Evolutionary conservation across 1,140 invertebrate species (phyloP), one percentile per base, ranked within the genome.

Genomic region (Heliconius hewitsoni): DNA sequence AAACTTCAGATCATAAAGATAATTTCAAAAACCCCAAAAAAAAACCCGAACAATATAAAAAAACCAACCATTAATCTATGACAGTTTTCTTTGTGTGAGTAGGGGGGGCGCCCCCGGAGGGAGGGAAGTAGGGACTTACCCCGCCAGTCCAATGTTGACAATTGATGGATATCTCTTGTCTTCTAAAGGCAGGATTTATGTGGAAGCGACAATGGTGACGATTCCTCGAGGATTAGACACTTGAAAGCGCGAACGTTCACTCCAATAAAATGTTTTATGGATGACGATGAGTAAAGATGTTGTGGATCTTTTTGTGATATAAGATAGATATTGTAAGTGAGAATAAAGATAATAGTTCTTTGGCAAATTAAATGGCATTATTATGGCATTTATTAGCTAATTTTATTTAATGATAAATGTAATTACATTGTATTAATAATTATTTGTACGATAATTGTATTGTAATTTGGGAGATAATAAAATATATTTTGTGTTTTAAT

Each of bases 111-210:
- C 77, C 74, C 84, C 81, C 82, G 73, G 55, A 71, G 84, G 86
- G 83, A 82, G 84, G 30, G 80, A 80, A 77, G 82, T 46, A 78
- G 84, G 88, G 86, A 78, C 72, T 82, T 82, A 74, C 85, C 85
- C 87, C 86, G 80, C 87, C 88, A 89, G 90, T 92, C 91, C 90
- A 89, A 90, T 93, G 93, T 93, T 94, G 93, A 93, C 93, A 94
- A 94, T 93, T 94, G 93, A 94, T 94, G 93, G 93, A 94, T 94
- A 90, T 93, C 91, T 91, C 91, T 91, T 92, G 91, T 93, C 92
- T 92, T 90, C 85, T 89, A 91, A 91, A 94, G 91, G 89, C 91
- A 92, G 91, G 92, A 94, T 94, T 94, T 93, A 94, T 94, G 93
- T 86, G 83, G 89, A 86, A 84, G 79, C 79, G 83, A 91, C 91